Percentiles rank a stretch among this genome's conserved stretches.
These are phyloP conservation scores for Diplazon laetatorius DNA, from an alignment of 2,888 invertebrate genomes.

Conservation along the genomic window DNA sequence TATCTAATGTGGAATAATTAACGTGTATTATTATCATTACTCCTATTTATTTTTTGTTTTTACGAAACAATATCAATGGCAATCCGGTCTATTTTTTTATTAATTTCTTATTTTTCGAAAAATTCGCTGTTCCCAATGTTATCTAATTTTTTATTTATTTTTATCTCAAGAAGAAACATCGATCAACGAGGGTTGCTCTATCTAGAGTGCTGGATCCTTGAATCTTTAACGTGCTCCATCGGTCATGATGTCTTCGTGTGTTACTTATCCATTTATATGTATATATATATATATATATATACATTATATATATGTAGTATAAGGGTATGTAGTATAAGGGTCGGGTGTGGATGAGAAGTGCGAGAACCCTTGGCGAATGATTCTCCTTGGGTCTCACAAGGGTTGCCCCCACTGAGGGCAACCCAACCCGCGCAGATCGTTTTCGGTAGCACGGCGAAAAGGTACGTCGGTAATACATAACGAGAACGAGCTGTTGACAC, in stretches of 20 bases:
- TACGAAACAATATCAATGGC: too few relatives aligned
- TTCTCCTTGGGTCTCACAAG: slow-evolving; percentile 3
- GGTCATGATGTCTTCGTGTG: slow-evolving; percentile 36
- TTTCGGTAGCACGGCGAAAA: slow-evolving; percentile 46
- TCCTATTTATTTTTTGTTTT: too few relatives aligned
- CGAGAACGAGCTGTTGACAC: slow-evolving; percentile 72
- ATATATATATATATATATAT: too few relatives aligned
- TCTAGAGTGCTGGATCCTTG: slow-evolving; percentile 1
- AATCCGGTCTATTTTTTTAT: too few relatives aligned
- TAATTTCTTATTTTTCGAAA: too few relatives aligned
- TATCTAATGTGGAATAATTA: too few relatives aligned
- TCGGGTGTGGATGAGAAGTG: slow-evolving; percentile 15
- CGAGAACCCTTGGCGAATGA: slow-evolving; percentile 29
- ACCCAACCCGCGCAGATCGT: too few relatives aligned
- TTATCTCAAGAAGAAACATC: too few relatives aligned
- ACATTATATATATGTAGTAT: too few relatives aligned
- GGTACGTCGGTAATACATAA: slow-evolving; percentile 62
- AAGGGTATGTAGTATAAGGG: too few relatives aligned
- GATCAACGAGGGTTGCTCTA: too few relatives aligned
- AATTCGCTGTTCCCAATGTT: neutral
- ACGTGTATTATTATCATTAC: too few relatives aligned
- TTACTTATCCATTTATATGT: neutral
- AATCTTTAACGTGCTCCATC: slow-evolving; percentile 50
- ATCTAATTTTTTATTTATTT: neutral
- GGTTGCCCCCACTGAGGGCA: slow-evolving; percentile 27